Evolutionary conservation across 2,888 invertebrate species (phyloP).

Genomic region (Actias luna): DNA sequence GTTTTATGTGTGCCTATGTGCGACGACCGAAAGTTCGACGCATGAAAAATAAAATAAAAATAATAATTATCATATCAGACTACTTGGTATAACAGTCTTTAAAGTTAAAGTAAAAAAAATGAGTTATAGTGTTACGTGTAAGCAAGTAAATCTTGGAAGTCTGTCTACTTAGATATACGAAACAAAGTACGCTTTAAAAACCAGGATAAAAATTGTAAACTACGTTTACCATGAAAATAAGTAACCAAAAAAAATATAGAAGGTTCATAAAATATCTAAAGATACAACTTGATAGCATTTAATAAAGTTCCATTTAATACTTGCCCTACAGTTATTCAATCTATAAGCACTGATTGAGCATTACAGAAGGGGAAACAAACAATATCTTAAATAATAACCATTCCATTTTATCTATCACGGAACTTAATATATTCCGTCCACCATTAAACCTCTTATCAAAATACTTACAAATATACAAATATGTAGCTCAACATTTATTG

Average conservation of each 20-base stretch:
- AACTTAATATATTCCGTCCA: background rate
- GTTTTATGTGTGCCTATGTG: background rate
- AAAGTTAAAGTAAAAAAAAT: background rate
- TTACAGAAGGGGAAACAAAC: too few species aligned
- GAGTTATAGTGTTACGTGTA: background rate
- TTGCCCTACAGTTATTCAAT: too few species aligned
- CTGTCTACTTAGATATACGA: background rate
- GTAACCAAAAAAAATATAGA: too few species aligned
- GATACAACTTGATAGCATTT: background rate
- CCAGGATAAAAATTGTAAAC: too few species aligned
- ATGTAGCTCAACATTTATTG: background rate
- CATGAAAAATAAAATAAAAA: background rate
- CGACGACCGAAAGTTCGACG: background rate
- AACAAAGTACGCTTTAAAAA: too few species aligned
- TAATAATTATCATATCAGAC: background rate
- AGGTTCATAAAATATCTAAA: background rate
- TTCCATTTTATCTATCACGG: background rate
- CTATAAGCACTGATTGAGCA: too few species aligned
- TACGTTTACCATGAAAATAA: too few species aligned
- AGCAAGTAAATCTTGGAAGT: background rate
- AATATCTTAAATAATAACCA: too few species aligned
- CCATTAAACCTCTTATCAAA: conserved; percentile 2
- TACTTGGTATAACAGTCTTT: background rate
- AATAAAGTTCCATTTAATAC: too few species aligned
- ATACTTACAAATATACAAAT: conserved; percentile 3